Evolutionary conservation across 2,113 vertebrate genomes (phyloP), one percentile per base, ranked within the genome.

Genomic region (Campylomormyrus numenius): DNA sequence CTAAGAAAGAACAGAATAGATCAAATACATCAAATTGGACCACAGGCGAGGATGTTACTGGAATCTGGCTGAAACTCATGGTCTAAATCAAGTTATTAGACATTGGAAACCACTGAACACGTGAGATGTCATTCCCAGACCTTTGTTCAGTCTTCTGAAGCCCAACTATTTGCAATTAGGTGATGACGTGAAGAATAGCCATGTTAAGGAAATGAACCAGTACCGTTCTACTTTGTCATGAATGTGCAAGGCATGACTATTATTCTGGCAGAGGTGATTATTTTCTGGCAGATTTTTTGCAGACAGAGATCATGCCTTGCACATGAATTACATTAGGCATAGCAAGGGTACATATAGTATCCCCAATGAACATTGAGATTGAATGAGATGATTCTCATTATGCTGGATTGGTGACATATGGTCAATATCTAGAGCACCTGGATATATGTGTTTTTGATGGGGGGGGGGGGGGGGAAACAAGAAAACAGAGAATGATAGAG

Each of bases 381-480:
- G 49, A 39, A 48, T 83, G 52, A 27, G 89, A 24, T 48, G 35
- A 45, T n/a, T 50, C 62, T 58, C 74, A 86, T 50, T 87, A 66
- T 74, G 85, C 85, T 88, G 85, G 89, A 45, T n/a, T 15, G 62
- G 46, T 77, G 31, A 50, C 77, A 31, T 49, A 53, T 85, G 89
- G 50, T 39, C 62, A 10, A 87, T 11, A 52, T 90, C 62, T 77
- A 19, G 74, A 91, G 90, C 88, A 90, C 48, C 13, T 56, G 86
- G 49, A 17, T 56, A 35, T 87, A 50, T 84, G 77, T 80, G 50
- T 53, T 83, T 91, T 91, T 87, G 42, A 56, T 31, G 49, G 48
- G 13, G 39, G 49, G 50, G 50, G 13, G 11, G 49, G 50, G 50
- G 49, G 11, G 24, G 48, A 31, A 31, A 42, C 11, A 15, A 77